Percentiles rank a stretch among this genome's conserved stretches.
Evolutionary conservation across 2,888 invertebrate genomes (phyloP).

Genomic region (Drosophila nigricruria): DNA sequence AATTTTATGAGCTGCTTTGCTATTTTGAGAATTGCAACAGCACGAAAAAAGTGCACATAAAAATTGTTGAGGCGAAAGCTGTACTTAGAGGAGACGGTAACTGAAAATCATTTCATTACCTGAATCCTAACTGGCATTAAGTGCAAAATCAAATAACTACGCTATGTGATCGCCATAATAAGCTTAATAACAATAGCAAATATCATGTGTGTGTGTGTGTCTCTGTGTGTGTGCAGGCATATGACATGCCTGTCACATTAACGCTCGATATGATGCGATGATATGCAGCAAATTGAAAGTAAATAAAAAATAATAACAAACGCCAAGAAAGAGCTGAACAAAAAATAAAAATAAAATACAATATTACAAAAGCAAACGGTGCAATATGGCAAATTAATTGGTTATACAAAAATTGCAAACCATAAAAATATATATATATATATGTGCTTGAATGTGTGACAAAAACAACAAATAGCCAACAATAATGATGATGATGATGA

Average conservation of each 20-base stretch:
- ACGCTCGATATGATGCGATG: conserved; percentile 59
- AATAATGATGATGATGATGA: conserved; percentile 4
- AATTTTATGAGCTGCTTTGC: conserved; percentile 12
- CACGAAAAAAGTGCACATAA: conserved; percentile 39
- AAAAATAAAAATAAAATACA: conserved; percentile 22
- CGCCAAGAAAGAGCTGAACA: conserved; percentile 12
- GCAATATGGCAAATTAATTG: conserved; percentile 78
- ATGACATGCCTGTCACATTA: conserved; percentile 68
- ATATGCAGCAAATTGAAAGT: conserved; percentile 75
- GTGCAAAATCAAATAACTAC: conserved; percentile 72
- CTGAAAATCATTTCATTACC: conserved; percentile 19
- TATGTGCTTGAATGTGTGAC: conserved; percentile 3
- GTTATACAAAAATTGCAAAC: conserved; percentile 70
- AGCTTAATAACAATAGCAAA: conserved; percentile 60
- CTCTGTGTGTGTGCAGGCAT: conserved; percentile 2
- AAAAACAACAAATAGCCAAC: conserved; percentile 14
- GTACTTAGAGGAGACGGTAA: conserved; percentile 6
- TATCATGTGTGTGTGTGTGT: conserved; percentile 35
- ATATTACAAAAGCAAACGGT: conserved; percentile 64
- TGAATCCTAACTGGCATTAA: conserved; percentile 56
- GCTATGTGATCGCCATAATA: conserved; percentile 71
- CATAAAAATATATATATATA: conserved; percentile 33
- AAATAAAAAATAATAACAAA: conserved; percentile 54
- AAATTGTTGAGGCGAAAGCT: conserved; percentile 67
- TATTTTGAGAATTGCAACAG: conserved; percentile 14